These are phyloP conservation scores for Notiomystis cincta DNA, from an alignment of 2,113 vertebrate genomes.

Conservation along the genomic window DNA sequence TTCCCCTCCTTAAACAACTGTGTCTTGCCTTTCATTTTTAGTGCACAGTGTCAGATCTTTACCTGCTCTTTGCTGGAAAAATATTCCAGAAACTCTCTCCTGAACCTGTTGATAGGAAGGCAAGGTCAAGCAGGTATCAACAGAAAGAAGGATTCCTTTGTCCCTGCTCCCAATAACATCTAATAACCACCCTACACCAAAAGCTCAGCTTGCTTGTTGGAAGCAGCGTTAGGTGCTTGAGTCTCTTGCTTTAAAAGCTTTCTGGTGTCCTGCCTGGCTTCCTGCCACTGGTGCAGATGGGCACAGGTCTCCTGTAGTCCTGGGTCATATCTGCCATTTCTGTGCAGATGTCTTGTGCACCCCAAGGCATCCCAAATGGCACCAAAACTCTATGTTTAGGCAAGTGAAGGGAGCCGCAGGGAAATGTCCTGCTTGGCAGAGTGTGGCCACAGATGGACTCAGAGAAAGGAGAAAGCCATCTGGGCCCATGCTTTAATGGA, in stretches of 20 bases:
- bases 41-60: fast-evolving
- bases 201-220: neutral
- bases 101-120: neutral
- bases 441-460: neutral
- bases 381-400: neutral
- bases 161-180: neutral
- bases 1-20: neutral
- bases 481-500: neutral
- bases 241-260: neutral
- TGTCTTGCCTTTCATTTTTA: neutral
- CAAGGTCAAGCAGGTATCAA: neutral
- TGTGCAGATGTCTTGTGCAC: slow-evolving; percentile 1
- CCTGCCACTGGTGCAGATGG: slow-evolving; percentile 25
- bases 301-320: neutral
- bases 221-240: neutral
- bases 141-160: neutral
- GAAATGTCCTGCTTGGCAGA: neutral
- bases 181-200: neutral
- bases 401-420: neutral
- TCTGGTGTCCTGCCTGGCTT: slow-evolving; percentile 8
- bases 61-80: neutral
- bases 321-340: neutral
- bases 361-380: slow-evolving; percentile 1
- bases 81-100: neutral
- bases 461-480: neutral